phyloP scores from a whole-genome alignment of 2,888 invertebrate genomes.

The Ernsta delagoae region DNA sequence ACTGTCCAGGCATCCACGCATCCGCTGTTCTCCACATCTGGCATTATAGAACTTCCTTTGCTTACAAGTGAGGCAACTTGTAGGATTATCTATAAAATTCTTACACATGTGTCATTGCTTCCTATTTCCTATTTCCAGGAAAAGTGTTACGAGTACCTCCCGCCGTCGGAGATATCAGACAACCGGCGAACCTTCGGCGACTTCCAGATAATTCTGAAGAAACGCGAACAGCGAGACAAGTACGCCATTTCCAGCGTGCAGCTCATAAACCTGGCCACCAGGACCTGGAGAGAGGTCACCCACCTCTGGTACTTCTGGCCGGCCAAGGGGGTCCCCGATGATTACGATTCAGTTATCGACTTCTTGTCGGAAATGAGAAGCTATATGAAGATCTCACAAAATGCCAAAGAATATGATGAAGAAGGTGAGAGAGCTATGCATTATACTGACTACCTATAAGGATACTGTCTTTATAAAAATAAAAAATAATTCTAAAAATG shows the following conservation, averaged over 20 bases:
- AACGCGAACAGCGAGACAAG: conserved; percentile 95
- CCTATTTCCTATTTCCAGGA: too few species aligned
- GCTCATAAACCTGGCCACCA: conserved; percentile 92
- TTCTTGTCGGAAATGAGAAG: conserved; percentile 93
- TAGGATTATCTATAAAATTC: too few species aligned
- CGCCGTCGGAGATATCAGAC: conserved; percentile 96
- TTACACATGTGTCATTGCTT: too few species aligned
- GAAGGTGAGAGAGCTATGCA: too few species aligned
- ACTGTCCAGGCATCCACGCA: too few species aligned
- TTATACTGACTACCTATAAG: too few species aligned
- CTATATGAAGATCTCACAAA: conserved; percentile 79
- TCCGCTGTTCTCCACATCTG: too few species aligned
- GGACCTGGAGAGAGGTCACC: conserved; percentile 93
- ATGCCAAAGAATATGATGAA: conserved; percentile 48
- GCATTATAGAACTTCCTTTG: too few species aligned
- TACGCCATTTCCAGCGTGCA: conserved; percentile 95
- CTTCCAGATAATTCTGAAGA: conserved; percentile 94
- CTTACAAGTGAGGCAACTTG: too few species aligned
- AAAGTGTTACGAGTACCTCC: conserved; percentile 95
- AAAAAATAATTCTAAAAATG: too few species aligned
- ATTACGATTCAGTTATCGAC: conserved; percentile 93
- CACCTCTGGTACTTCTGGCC: conserved; percentile 99
- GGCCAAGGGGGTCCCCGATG: conserved; percentile 92
- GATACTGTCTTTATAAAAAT: too few species aligned
- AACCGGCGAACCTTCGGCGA: conserved; percentile 95